A percentile compares a stretch with the other conserved stretches of the same genome.
These are phyloP conservation scores for Lysandra coridon DNA, from an alignment of 2,888 invertebrate species.

Conservation along the genomic window DNA sequence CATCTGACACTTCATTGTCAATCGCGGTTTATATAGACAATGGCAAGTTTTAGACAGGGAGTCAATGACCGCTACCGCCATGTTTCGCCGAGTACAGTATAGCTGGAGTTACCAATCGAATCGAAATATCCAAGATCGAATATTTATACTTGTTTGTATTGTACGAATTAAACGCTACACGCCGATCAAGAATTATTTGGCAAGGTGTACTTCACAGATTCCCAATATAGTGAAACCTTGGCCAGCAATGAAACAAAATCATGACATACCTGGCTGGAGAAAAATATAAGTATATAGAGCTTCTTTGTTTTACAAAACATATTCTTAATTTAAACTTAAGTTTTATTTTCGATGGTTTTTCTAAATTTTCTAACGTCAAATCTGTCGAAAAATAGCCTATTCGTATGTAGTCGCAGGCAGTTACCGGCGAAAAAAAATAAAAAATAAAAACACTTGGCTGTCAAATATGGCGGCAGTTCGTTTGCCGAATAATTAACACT, in stretches of 20 bases:
- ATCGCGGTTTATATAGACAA: too few relatives aligned
- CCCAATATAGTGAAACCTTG: not conserved
- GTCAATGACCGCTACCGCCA: too few relatives aligned
- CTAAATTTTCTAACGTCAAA: not conserved
- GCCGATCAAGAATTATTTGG: constrained; percentile 3
- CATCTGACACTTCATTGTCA: too few relatives aligned
- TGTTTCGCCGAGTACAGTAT: too few relatives aligned
- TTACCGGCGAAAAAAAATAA: not conserved
- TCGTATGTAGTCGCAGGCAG: not conserved
- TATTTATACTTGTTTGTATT: not conserved
- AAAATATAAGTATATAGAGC: not conserved
- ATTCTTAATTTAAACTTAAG: not conserved
- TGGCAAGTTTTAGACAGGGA: too few relatives aligned
- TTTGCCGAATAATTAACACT: constrained; percentile 14
- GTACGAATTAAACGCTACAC: not conserved
- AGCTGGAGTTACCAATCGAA: not conserved
- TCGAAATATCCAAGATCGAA: not conserved
- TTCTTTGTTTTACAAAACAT: not conserved
- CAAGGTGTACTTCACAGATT: constrained; percentile 1
- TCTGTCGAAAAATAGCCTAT: not conserved
- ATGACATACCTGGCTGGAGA: not conserved
- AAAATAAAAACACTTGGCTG: not conserved
- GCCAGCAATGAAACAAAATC: not conserved
- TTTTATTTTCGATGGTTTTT: not conserved
- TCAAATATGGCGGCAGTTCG: not conserved